Base-by-base conservation (phyloP, 1,140 invertebrate species). In the Pseudomyrmex gracilis region DNA sequence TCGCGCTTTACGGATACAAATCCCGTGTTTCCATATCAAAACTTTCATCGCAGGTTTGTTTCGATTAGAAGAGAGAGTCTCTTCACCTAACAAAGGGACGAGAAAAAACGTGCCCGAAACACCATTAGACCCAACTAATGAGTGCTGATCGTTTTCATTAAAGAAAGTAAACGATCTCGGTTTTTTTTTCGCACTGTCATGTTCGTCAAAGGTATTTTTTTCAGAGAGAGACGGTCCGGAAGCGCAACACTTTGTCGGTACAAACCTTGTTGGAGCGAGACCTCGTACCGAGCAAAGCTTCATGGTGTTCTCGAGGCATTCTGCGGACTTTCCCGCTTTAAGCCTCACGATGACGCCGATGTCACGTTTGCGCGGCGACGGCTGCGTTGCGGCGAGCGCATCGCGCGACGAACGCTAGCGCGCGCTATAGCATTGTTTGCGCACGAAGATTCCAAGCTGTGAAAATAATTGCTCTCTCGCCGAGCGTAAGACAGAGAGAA, bases 381-480 rank as follows among this genome's bases (percentile, higher is more conserved):
- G 49, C 13, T 82, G 86, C 51, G 20, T 49, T 73, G 55, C 83
- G 82, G 51, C 83, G 55, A 47, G 15, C 77, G 76, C 45, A 34
- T 34, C 73, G 70, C 20, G 47, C 47, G 45, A 63, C 51, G 24
- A 49, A 43, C 76, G 63, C 45, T n/a, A n/a, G 22, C 61, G 63
- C 20, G 45, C 45, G 15, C 15, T 10, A 17, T 20, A 13, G 57
- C n/a, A 87, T 87, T 87, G 86, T 87, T 80, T 73, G 63, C 47
- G 17, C 60, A 20, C 74, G 67, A 82, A 51, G 49, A 86, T 66
- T 67, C 85, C 89, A 92, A 91, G 91, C 92, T 93, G 91, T 92
- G 89, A 93, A 93, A 93, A 93, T 93, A 93, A 93, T 93, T 93
- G 92, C 89, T 57, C 10, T 87, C 73, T 87, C 73, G 49, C 82